Evolutionary conservation across 2,797 vertebrate genomes (phyloP).

Genomic region (Hydrolagus colliei): DNA sequence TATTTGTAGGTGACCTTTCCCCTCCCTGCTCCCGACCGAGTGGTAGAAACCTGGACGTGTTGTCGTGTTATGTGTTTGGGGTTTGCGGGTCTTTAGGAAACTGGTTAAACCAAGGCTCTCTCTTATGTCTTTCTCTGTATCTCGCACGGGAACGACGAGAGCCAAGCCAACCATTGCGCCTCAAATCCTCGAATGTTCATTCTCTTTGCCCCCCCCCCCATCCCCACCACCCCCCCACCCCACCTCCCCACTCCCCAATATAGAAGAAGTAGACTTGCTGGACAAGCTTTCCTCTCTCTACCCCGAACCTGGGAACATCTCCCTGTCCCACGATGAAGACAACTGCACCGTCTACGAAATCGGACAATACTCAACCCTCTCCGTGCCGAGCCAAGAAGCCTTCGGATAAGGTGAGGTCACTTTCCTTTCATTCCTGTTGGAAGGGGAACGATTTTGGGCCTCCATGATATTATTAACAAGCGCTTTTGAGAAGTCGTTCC

Average conservation of each 20-base stretch:
- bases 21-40: too few species aligned
- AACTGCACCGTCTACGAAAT: slow-evolving; percentile 63
- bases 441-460: not conserved
- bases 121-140: too few species aligned
- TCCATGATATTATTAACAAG: not conserved
- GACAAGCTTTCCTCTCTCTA: slow-evolving; percentile 54
- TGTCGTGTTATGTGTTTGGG: too few species aligned
- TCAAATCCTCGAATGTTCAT: not conserved
- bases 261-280: slow-evolving; percentile 72
- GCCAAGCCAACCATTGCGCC: too few species aligned
- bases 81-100: too few species aligned
- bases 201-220: not conserved
- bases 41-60: too few species aligned
- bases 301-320: slow-evolving; percentile 58
- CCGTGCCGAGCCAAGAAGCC: slow-evolving; percentile 57
- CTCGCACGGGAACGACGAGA: too few species aligned
- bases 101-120: too few species aligned
- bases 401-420: slow-evolving; percentile 60
- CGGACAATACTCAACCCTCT: slow-evolving; percentile 74
- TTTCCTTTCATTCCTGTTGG: not conserved
- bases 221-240: too few species aligned
- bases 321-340: slow-evolving; percentile 50
- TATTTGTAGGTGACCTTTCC: too few species aligned
- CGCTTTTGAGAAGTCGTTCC: not conserved
- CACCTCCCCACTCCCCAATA: not conserved